Base-by-base conservation (phyloP, 1,140 invertebrate genomes). In the Halyomorpha halys region DNA sequence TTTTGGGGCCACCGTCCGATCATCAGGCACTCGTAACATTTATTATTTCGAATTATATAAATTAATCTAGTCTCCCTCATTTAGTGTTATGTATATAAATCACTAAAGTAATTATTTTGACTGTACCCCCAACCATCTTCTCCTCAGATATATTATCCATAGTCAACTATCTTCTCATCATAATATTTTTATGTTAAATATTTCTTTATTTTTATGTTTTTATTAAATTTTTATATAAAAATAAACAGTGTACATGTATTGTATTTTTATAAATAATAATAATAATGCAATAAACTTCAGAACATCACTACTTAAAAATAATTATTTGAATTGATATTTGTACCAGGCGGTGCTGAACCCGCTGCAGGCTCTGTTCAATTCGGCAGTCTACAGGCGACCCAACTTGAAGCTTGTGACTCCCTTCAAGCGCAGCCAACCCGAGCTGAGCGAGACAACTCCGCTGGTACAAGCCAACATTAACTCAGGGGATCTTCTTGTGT, bases 321-420 rank as follows among this genome's bases (percentile, higher is more conserved):
- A 18, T 13, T 23, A 54, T 23, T 54, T 54, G 9, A 13, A 13
- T n/a, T 54, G 9, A 54, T 13, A 54, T 53, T 69, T 63, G 70
- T 77, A 79, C 59, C 71, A 90, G 88, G 89, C 87, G 18, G 77
- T 87, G 21, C 78, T 86, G 62, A 90, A 91, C 76, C 89, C 89
- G n/a, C 78, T 91, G 64, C 89, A 91, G 78, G 87, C 88, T 16
- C 79, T 90, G 61, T 80, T 90, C 21, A 90, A 91, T 73, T 82
- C 82, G 27, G 70, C 90, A 18, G 86, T 91, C 0, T 90, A 91
- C 70, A 78, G 86, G 65, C 80, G 83, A 69, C 86, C 85, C 83
- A 81, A 74, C 61, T 77, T 70, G 18, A 62, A 62, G 53, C 56
- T 74, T 1, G 62, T 66, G 51, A 67, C 69, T 18, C 71, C 72